Percentiles rank a stretch among this genome's conserved stretches.
phyloP scores from a whole-genome alignment of 2,113 vertebrate genomes.

The Stictonetta naevosa region DNA sequence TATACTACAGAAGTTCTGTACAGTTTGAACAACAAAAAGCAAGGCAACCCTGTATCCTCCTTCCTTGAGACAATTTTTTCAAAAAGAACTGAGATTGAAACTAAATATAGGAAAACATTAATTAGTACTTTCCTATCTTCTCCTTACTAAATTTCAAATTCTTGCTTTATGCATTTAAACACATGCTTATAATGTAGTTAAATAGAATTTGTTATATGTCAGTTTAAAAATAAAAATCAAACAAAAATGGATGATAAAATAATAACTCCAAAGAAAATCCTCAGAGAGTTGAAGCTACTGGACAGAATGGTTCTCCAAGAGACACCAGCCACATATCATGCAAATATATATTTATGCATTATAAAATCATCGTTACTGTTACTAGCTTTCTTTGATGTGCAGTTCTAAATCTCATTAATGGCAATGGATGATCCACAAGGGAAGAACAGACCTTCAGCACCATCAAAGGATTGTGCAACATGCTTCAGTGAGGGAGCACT shows the following conservation, averaged over 20 bases:
- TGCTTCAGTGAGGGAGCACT: rapidly evolving
- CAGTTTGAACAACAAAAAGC: background rate
- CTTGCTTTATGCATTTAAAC: background rate
- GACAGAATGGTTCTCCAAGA: background rate
- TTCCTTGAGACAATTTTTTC: background rate
- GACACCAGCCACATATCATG: background rate
- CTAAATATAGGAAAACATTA: background rate
- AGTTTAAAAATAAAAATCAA: background rate
- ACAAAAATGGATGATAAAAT: background rate
- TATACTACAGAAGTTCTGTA: background rate
- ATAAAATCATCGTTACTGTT: background rate
- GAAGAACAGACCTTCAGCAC: background rate
- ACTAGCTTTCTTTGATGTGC: background rate
- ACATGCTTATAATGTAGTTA: background rate
- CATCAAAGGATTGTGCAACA: background rate
- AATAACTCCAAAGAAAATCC: background rate
- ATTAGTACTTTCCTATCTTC: background rate
- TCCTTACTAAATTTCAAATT: background rate
- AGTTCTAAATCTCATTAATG: background rate
- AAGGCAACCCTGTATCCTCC: background rate
- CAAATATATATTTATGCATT: background rate
- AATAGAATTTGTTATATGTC: background rate
- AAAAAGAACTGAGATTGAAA: background rate
- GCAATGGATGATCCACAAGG: background rate
- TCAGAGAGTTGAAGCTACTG: background rate